phyloP scores from a whole-genome alignment of 2,113 vertebrate genomes.

The Anhinga rufa region DNA sequence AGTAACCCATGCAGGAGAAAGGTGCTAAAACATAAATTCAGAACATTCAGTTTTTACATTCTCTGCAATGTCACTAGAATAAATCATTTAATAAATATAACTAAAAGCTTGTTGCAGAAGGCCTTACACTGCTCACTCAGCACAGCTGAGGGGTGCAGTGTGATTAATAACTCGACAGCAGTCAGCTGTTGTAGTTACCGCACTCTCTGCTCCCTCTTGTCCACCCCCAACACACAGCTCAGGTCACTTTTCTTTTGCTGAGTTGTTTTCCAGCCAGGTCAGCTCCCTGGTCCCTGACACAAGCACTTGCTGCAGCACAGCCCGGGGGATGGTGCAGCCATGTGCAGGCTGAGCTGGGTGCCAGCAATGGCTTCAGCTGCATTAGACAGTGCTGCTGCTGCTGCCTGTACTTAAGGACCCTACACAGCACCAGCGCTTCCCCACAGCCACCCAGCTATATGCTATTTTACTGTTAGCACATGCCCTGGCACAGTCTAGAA shows the following conservation, averaged over 20 bases:
- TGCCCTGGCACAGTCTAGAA: neutral
- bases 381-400: neutral
- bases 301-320: neutral
- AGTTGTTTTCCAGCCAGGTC: neutral
- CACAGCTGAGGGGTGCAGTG: rapidly evolving
- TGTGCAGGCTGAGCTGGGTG: neutral
- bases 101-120: neutral
- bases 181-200: neutral
- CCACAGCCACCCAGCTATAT: neutral
- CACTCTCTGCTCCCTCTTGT: neutral
- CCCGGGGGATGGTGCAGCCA: neutral
- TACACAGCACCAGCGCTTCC: neutral
- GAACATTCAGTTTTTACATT: neutral
- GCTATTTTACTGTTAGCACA: neutral
- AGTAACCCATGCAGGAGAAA: neutral
- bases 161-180: neutral
- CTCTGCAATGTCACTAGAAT: neutral
- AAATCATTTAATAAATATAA: neutral
- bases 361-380: neutral
- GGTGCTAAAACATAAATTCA: neutral
- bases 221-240: neutral
- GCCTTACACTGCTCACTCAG: neutral
- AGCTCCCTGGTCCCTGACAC: neutral
- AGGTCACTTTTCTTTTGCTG: neutral
- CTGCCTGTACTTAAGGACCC: rapidly evolving